Evolutionary conservation across 2,113 vertebrate species (phyloP).

Genomic region (Nothocercus nigrocapillus): DNA sequence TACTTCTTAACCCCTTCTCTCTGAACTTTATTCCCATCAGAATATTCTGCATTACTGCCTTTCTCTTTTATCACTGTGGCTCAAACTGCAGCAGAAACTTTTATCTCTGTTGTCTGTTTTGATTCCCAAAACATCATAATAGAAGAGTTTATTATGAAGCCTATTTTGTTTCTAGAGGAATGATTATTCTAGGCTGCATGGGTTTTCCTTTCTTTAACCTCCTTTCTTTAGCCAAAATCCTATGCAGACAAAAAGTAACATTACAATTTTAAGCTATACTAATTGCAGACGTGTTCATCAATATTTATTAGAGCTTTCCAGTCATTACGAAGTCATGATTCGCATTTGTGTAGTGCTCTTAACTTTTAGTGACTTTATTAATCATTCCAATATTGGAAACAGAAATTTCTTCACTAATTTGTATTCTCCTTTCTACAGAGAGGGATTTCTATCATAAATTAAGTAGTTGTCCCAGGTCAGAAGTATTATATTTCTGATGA

Average conservation of each 20-base stretch:
- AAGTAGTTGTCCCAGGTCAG: not conserved
- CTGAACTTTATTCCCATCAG: not conserved
- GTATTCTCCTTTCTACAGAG: not conserved
- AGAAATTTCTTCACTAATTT: not conserved
- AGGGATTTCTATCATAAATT: not conserved
- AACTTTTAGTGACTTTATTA: not conserved
- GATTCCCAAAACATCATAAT: not conserved
- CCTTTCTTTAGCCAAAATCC: not conserved
- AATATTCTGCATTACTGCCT: not conserved
- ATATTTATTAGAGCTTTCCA: not conserved
- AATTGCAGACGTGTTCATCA: not conserved
- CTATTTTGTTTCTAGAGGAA: not conserved
- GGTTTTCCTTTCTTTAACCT: not conserved
- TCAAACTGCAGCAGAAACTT: not conserved
- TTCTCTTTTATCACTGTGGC: not conserved
- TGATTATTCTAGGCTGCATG: not conserved
- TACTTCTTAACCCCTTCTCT: not conserved
- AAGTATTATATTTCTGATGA: not conserved
- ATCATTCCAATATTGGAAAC: not conserved
- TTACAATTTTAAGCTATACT: not conserved
- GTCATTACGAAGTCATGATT: not conserved
- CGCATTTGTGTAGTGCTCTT: not conserved
- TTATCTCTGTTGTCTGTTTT: not conserved
- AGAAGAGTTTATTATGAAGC: not conserved
- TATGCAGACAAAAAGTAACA: not conserved